Conservation (phyloP, 35 echinoderm and acorn worm species). For the Eucidaris tribuloides region DNA sequence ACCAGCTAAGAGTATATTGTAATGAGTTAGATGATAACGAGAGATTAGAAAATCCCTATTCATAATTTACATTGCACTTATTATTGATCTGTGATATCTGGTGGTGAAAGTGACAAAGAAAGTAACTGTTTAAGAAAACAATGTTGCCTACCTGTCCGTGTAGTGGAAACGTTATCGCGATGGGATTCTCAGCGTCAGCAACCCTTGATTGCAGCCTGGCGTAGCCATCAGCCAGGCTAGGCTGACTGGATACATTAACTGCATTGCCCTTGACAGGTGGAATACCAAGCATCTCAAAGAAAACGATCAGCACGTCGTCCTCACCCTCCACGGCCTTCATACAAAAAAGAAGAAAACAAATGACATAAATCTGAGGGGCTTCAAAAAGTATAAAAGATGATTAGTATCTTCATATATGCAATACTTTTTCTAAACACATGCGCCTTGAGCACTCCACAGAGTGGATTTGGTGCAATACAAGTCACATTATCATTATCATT, state of each 20-base stretch:
- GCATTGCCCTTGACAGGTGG: neutral
- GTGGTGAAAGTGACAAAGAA: too few species aligned
- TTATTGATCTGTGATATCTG: too few species aligned
- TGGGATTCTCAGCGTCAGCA: neutral
- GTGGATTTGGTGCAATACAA: neutral
- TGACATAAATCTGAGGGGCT: neutral
- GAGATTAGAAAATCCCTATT: too few species aligned
- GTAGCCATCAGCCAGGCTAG: neutral
- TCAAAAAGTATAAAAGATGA: neutral
- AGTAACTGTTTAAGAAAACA: too few species aligned
- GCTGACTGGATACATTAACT: neutral
- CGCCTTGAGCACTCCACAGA: neutral
- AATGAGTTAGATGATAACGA: too few species aligned
- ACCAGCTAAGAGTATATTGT: too few species aligned
- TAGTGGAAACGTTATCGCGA: neutral
- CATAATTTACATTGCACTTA: too few species aligned
- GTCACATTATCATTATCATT: neutral
- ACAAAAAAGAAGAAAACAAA: neutral
- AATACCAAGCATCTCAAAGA: slow-evolving; percentile 4
- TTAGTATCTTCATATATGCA: neutral
- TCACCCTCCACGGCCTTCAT: neutral
- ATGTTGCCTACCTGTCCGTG: slow-evolving; percentile 1
- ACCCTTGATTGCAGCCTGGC: neutral
- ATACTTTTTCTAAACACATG: neutral
- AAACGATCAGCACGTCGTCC: neutral